phyloP scores from a whole-genome alignment of 2,888 invertebrate genomes.

The Drosophila cognata region DNA sequence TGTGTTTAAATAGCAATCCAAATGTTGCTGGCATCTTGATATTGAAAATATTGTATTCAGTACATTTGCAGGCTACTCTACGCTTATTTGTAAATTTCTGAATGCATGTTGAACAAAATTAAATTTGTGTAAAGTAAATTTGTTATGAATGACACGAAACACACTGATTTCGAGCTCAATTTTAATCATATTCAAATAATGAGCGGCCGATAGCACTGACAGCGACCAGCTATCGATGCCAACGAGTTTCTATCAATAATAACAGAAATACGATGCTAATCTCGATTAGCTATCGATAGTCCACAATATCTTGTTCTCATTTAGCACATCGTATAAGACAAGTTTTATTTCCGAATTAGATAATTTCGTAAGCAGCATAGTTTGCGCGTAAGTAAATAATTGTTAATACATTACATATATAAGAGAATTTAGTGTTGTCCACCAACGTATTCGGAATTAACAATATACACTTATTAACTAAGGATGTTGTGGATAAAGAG shows the following conservation, averaged over 20 bases:
- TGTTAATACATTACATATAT: background rate
- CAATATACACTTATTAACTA: background rate
- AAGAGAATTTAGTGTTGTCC: background rate
- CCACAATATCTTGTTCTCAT: background rate
- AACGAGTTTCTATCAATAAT: background rate
- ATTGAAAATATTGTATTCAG: slow-evolving; percentile 3
- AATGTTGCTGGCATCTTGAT: slow-evolving; percentile 63
- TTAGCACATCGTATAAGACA: background rate
- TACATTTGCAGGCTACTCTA: slow-evolving; percentile 12
- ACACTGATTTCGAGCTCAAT: slow-evolving; percentile 5
- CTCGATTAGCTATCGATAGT: background rate
- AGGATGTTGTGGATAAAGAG: background rate
- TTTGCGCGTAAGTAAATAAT: background rate
- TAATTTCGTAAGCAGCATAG: background rate
- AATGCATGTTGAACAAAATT: slow-evolving; percentile 25
- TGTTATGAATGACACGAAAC: slow-evolving; percentile 30
- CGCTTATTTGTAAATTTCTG: slow-evolving; percentile 25
- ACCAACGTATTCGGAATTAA: background rate
- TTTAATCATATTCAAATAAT: background rate
- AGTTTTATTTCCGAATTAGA: background rate
- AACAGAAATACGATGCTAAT: background rate
- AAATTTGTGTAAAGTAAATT: slow-evolving; percentile 14
- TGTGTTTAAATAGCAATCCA: slow-evolving; percentile 56
- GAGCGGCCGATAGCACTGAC: background rate
- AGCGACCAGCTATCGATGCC: background rate